A percentile compares a stretch with the other conserved stretches of the same genome.
phyloP scores from a whole-genome alignment of 2,888 invertebrate genomes.

The Colletes collaris region DNA sequence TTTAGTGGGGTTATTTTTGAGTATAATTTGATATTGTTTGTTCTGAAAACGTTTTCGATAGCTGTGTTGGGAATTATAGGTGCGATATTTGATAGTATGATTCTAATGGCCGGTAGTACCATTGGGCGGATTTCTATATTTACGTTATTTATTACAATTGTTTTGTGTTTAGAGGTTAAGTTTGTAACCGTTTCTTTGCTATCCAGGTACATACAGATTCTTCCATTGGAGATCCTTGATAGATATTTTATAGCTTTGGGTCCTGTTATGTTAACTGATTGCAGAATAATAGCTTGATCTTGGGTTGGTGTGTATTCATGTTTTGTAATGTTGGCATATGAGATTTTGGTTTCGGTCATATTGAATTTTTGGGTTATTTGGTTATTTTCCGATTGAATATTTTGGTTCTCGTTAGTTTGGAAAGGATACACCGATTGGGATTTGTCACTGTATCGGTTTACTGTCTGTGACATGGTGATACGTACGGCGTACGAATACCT shows the following conservation, averaged over 20 bases:
- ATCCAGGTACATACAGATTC: slow-evolving; percentile 7
- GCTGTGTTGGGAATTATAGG: not conserved
- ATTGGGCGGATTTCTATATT: not conserved
- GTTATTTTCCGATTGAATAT: not conserved
- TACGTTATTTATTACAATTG: not conserved
- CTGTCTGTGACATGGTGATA: not conserved
- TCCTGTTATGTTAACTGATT: not conserved
- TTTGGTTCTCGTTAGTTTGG: not conserved
- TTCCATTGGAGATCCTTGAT: not conserved
- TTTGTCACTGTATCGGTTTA: not conserved
- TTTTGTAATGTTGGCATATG: not conserved
- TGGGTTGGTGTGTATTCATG: not conserved
- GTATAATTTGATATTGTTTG: not conserved
- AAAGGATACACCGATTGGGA: not conserved
- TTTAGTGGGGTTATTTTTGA: not conserved
- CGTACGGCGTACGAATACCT: not conserved
- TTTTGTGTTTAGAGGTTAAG: slow-evolving; percentile 1
- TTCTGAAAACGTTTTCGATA: not conserved
- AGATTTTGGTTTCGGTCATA: not conserved
- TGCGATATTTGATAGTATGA: slow-evolving; percentile 3
- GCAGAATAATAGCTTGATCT: not conserved
- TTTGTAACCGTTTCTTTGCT: not conserved
- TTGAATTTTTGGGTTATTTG: not conserved
- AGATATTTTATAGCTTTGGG: not conserved
- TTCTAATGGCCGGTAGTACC: not conserved